Conservation (phyloP, 2,797 vertebrate species). For the Scolopax bukidnonensis region DNA sequence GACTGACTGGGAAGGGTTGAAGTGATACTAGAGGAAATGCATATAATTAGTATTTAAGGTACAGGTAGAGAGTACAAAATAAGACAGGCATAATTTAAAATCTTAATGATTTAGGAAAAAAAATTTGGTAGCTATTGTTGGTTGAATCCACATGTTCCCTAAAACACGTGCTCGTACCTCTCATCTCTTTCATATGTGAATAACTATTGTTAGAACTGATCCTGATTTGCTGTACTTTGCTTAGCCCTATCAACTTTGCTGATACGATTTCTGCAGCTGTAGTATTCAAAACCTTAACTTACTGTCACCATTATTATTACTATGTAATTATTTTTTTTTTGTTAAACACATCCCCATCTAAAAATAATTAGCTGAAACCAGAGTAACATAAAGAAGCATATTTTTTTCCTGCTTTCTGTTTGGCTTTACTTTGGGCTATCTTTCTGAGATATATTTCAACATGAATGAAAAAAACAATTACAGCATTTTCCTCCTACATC, state of each 20-base stretch:
- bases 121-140: background rate
- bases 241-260: background rate
- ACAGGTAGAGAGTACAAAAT: background rate
- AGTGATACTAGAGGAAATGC: constrained; percentile 88
- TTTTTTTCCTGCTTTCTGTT: background rate
- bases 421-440: background rate
- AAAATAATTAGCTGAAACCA: background rate
- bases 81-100: background rate
- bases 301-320: background rate
- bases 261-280: background rate
- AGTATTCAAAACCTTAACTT: background rate
- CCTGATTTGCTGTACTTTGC: background rate
- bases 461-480: background rate
- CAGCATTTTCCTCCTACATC: background rate
- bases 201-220: background rate
- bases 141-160: background rate
- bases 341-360: background rate
- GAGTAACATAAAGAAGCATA: background rate
- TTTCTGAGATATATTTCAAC: background rate
- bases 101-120: background rate
- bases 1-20: constrained; percentile 95
- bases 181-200: background rate
- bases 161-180: background rate
- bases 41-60: background rate
- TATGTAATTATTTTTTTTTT: background rate